Conservation (phyloP, 2,797 vertebrate species). For the Propithecus perrieri region DNA sequence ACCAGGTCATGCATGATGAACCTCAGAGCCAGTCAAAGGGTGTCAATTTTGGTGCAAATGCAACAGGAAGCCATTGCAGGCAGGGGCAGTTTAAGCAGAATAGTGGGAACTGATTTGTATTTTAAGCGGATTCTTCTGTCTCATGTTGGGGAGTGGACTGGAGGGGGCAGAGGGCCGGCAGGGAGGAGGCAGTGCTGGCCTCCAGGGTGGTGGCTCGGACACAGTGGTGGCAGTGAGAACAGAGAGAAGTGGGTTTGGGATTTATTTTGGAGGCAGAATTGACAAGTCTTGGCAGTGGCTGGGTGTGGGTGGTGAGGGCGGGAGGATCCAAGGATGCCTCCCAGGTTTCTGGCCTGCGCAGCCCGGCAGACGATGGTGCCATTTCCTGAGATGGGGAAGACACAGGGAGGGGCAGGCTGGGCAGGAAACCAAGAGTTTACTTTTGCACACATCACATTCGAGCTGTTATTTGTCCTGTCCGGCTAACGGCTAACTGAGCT, state of each 20-base stretch:
- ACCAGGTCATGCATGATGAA: fast-evolving
- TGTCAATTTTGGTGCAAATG: neutral
- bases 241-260: neutral
- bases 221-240: neutral
- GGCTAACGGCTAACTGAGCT: neutral
- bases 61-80: neutral
- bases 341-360: slow-evolving; percentile 64
- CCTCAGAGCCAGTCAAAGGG: neutral
- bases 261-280: slow-evolving; percentile 58
- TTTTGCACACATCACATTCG: neutral
- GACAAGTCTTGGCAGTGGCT: slow-evolving; percentile 51
- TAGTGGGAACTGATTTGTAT: neutral
- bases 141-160: neutral
- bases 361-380: slow-evolving; percentile 41
- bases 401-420: slow-evolving; percentile 54
- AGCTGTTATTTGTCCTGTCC: slow-evolving; percentile 1
- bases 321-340: slow-evolving; percentile 48
- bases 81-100: neutral
- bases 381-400: slow-evolving; percentile 71
- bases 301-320: slow-evolving; percentile 42
- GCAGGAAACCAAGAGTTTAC: slow-evolving; percentile 53
- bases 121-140: neutral
- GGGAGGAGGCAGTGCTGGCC: neutral
- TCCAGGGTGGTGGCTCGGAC: neutral
- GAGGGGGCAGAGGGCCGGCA: neutral